Conservation (phyloP, 2,113 vertebrate species). For the Hypocryptadius cinnamomeus region DNA sequence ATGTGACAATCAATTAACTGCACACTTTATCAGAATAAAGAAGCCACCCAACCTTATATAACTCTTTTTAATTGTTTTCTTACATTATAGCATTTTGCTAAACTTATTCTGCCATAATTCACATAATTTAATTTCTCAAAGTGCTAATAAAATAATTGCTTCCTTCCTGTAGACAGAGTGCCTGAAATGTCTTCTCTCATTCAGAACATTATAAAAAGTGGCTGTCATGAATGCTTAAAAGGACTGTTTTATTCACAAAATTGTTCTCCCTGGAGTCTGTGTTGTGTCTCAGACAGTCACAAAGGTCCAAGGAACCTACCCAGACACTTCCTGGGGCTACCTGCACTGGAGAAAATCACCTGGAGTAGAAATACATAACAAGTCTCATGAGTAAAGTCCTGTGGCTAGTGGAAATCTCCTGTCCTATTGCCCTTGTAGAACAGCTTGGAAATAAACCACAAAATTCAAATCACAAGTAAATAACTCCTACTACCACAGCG, state of each 20-base stretch:
- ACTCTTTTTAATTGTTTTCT: constrained; percentile 82
- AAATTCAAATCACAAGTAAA: background rate
- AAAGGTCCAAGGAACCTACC: background rate
- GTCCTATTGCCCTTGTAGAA: too few species aligned
- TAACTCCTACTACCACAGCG: background rate
- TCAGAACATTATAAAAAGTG: constrained; percentile 54
- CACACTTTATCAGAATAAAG: constrained; percentile 71
- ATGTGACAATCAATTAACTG: constrained; percentile 74
- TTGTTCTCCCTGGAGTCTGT: constrained; percentile 18
- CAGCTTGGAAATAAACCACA: background rate
- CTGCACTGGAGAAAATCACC: background rate
- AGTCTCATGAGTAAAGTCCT: background rate
- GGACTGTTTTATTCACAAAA: constrained; percentile 1
- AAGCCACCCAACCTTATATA: constrained; percentile 69
- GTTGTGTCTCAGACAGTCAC: background rate
- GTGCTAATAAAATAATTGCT: constrained; percentile 80
- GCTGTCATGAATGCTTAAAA: constrained; percentile 66
- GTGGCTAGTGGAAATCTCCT: background rate
- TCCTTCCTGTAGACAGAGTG: constrained; percentile 78
- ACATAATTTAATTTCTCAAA: constrained; percentile 77
- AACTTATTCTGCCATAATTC: constrained; percentile 73
- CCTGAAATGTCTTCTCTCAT: constrained; percentile 37
- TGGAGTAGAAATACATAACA: background rate
- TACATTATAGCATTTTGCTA: constrained; percentile 72
- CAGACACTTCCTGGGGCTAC: background rate